Percentiles rank a stretch among this genome's conserved stretches.
These are phyloP conservation scores for Sebastes nivosus DNA, from an alignment of 2,797 vertebrate species.

Conservation along the genomic window DNA sequence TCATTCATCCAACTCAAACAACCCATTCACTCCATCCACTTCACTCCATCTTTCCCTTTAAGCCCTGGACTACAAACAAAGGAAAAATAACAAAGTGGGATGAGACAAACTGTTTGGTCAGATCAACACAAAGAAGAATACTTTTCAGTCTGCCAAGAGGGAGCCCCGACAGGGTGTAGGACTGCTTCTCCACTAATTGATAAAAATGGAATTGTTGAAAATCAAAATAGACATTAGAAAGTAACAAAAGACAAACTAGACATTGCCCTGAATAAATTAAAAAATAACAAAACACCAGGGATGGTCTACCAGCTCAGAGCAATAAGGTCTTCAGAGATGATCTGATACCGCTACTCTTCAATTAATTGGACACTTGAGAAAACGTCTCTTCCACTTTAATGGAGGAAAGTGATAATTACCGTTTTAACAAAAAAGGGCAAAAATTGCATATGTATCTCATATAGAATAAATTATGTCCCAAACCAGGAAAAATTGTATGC, in stretches of 20 bases:
- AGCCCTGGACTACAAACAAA: slow-evolving; percentile 24
- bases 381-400: slow-evolving; percentile 12
- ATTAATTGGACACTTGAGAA: slow-evolving; percentile 49
- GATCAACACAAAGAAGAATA: slow-evolving; percentile 10
- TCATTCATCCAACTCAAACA: slow-evolving; percentile 26
- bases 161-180: too few species aligned
- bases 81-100: not conserved
- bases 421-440: slow-evolving; percentile 1
- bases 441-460: not conserved
- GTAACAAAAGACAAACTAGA: slow-evolving; percentile 10
- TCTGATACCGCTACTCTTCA: not conserved
- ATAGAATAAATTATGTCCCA: not conserved
- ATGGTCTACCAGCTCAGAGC: slow-evolving; percentile 12
- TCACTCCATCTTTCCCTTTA: slow-evolving; percentile 13
- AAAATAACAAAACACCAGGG: slow-evolving; percentile 21
- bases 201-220: not conserved
- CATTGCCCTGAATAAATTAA: slow-evolving; percentile 6
- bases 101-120: slow-evolving; percentile 19
- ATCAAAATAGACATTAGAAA: slow-evolving; percentile 14
- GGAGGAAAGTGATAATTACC: slow-evolving; percentile 2
- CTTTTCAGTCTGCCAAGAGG: not conserved
- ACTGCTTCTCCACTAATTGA: not conserved
- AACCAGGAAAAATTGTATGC: not conserved
- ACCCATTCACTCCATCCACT: slow-evolving; percentile 5
- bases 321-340: slow-evolving; percentile 30